Evolutionary conservation across 2,113 vertebrate species (phyloP), one percentile per base, ranked within the genome.

Genomic region (Pavo muticus): DNA sequence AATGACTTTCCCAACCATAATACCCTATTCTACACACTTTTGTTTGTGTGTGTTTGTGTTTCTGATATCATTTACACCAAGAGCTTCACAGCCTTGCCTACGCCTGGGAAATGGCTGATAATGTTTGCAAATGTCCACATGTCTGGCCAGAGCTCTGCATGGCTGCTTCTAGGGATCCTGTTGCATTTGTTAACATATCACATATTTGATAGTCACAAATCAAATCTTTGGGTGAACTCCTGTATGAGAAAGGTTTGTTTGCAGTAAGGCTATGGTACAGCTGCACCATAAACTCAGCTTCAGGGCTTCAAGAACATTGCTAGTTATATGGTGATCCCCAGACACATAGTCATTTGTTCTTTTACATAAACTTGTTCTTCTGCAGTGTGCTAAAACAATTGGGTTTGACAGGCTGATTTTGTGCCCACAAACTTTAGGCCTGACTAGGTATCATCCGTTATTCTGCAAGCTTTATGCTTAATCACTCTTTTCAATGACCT

Each of bases 341-440:
- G 71, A 74, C 37, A 70, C 20, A 32, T 14, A 35, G 23, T 10
- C 29, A 54, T n/a, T 40, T 77, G 13, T 48, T 86, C 69, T 67
- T 93, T 88, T 92, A 56, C 92, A 18, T 20, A 77, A 91, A 21
- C 10, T 88, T 69, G 45, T 27, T 84, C 72, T 84, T 70, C 75
- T 73, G 72, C 56, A 76, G 2, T 93, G 89, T 90, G 40, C 44
- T 95, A 70, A 73, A 94, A 81, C 84, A 74, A 91, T 80, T 39
- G 74, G 50, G 47, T 84, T 80, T 80, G 60, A 54, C 56, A 74
- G 45, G 44, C 57, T 75, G 32, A 83, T 83, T 86, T 80, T 76
- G 63, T 76, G 83, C 50, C n/a, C 65, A 37, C n/a, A 16, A 88
- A 18, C 24, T 74, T 78, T 11, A 63, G 45, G 14, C n/a, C 64